These are phyloP conservation scores for Drosophila barbarae DNA, from an alignment of 2,888 invertebrate genomes.

Conservation along the genomic window DNA sequence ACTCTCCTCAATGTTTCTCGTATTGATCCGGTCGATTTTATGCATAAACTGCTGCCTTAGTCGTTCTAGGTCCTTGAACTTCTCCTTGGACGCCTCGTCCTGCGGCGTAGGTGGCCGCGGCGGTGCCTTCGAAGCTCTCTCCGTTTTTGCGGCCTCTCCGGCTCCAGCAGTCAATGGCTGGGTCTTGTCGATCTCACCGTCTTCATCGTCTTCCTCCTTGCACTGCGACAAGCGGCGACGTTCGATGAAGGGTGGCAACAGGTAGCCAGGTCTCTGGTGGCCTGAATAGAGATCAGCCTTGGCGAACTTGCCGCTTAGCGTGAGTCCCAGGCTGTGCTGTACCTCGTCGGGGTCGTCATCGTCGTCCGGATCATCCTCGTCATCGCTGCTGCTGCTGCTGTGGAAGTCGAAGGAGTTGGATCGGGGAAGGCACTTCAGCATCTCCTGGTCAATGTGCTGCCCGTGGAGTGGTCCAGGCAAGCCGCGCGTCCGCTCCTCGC, in stretches of 20 bases:
- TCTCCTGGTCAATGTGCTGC: conserved; percentile 49
- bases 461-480: conserved; percentile 56
- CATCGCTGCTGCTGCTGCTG: conserved; percentile 69
- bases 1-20: conserved; percentile 75
- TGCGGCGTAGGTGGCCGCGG: conserved; percentile 74
- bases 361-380: conserved; percentile 51
- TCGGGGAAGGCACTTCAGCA: conserved; percentile 59
- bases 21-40: conserved; percentile 78
- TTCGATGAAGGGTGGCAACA: conserved; percentile 82
- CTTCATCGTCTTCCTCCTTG: conserved; percentile 91
- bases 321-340: conserved; percentile 39
- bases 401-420: conserved; percentile 71
- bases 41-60: conserved; percentile 78
- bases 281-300: conserved; percentile 57
- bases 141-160: conserved; percentile 42
- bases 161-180: conserved; percentile 42
- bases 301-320: conserved; percentile 51
- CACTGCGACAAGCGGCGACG: conserved; percentile 89
- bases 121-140: conserved; percentile 61
- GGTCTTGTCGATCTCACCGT: conserved; percentile 77
- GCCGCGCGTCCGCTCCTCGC: conserved; percentile 33
- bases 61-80: conserved; percentile 76
- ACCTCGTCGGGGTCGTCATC: conserved; percentile 50
- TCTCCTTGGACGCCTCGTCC: conserved; percentile 72
- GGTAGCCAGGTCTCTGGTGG: conserved; percentile 69